Conservation (phyloP, 2,888 invertebrate species). For the Anticlea derivata region DNA sequence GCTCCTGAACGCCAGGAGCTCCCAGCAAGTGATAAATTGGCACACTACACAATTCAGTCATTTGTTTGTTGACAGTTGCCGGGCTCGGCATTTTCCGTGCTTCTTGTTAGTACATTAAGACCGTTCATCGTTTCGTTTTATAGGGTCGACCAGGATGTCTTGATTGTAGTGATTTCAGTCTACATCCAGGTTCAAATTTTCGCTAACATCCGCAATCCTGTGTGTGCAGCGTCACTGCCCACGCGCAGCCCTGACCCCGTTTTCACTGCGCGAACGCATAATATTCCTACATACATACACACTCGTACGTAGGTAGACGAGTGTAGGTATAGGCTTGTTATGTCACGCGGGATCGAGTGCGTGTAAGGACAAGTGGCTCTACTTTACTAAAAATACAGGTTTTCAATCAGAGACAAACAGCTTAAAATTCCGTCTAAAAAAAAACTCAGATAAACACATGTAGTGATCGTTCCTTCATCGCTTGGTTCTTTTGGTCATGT, state of each 20-base stretch:
- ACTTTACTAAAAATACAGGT: too few species aligned
- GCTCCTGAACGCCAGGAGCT: not conserved
- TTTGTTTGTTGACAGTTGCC: too few species aligned
- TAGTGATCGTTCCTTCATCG: too few species aligned
- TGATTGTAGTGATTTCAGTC: not conserved
- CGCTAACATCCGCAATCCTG: constrained; percentile 60
- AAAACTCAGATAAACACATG: too few species aligned
- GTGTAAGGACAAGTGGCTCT: constrained; percentile 14
- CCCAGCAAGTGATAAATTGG: constrained; percentile 13
- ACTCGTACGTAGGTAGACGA: constrained; percentile 1
- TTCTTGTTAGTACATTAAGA: too few species aligned
- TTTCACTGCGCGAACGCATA: constrained; percentile 58
- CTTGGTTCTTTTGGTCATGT: too few species aligned
- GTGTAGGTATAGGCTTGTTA: constrained; percentile 46
- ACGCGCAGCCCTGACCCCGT: constrained; percentile 71
- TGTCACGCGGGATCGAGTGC: constrained; percentile 56
- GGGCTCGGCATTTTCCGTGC: too few species aligned
- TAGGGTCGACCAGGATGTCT: too few species aligned
- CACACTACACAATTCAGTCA: not conserved
- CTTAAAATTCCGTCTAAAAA: too few species aligned
- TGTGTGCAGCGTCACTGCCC: constrained; percentile 39
- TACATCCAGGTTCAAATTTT: constrained; percentile 21
- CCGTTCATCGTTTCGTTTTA: too few species aligned
- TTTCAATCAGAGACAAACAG: too few species aligned
- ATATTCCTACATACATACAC: constrained; percentile 8